These are phyloP conservation scores for Ophthalmolycus amberensis DNA, from an alignment of 2,113 vertebrate species.

Conservation along the genomic window DNA sequence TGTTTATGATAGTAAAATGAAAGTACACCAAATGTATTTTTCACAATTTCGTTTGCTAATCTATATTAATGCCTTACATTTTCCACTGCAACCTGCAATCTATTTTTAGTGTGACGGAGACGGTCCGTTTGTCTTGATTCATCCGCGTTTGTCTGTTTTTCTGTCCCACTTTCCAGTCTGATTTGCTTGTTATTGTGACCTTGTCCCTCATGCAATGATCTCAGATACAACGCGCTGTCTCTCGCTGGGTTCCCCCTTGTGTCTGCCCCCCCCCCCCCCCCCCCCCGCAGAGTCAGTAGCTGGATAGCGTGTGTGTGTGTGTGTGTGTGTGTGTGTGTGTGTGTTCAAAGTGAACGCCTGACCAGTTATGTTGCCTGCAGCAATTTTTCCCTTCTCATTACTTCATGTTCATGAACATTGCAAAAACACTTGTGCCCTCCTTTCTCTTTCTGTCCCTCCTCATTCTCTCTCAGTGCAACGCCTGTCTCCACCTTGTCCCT, in stretches of 20 bases:
- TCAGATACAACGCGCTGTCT: conserved; percentile 17
- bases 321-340: conserved; percentile 19
- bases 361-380: conserved; percentile 64
- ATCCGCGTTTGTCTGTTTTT: conserved; percentile 13
- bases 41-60: neutral
- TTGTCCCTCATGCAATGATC: conserved; percentile 35
- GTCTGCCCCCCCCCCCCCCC: neutral
- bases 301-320: conserved; percentile 31
- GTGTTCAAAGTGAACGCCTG: conserved; percentile 58
- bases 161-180: conserved; percentile 34
- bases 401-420: conserved; percentile 72
- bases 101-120: conserved; percentile 23
- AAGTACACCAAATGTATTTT: neutral
- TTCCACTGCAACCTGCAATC: neutral
- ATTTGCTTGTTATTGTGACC: conserved; percentile 56
- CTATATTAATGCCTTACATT: neutral
- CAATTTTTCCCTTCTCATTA: conserved; percentile 74
- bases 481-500: conserved; percentile 12
- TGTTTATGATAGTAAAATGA: neutral
- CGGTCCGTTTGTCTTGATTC: neutral
- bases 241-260: neutral
- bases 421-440: conserved; percentile 71
- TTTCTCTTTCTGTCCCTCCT: conserved; percentile 41
- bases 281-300: conserved; percentile 60
- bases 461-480: neutral